Conservation (phyloP, 1,140 invertebrate species). For the Drosophila trapezifrons region DNA sequence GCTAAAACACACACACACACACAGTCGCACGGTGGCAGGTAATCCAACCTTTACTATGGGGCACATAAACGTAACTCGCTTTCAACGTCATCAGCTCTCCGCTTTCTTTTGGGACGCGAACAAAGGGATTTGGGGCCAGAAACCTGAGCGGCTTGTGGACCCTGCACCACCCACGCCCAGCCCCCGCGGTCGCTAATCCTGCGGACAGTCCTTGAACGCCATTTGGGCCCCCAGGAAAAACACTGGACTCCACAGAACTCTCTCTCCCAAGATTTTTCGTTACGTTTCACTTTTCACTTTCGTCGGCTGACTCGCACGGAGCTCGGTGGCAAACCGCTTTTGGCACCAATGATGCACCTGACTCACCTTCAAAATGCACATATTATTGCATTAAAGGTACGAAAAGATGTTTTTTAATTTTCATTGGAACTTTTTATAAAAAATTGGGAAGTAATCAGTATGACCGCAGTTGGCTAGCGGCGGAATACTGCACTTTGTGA, state of each 20-base stretch:
- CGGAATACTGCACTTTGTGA: slow-evolving; percentile 26
- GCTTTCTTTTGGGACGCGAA: slow-evolving; percentile 73
- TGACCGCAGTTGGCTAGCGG: slow-evolving; percentile 34
- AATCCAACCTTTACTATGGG: slow-evolving; percentile 35
- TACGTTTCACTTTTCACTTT: slow-evolving; percentile 77
- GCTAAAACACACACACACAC: slow-evolving; percentile 12
- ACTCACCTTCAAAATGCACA: slow-evolving; percentile 82
- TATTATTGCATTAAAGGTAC: slow-evolving; percentile 81
- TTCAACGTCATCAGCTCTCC: slow-evolving; percentile 73
- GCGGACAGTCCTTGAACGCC: slow-evolving; percentile 27
- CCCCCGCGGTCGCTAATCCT: background rate
- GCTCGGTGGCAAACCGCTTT: background rate
- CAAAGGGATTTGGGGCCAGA: slow-evolving; percentile 47
- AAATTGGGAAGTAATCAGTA: slow-evolving; percentile 55
- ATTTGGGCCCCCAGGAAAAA: slow-evolving; percentile 11
- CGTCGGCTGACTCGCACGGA: background rate
- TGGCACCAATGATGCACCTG: slow-evolving; percentile 17
- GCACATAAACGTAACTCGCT: slow-evolving; percentile 63
- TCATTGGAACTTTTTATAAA: slow-evolving; percentile 72
- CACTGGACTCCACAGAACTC: slow-evolving; percentile 38
- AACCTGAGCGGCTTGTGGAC: background rate
- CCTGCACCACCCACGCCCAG: background rate
- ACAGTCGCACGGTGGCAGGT: slow-evolving; percentile 10
- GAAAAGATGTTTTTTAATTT: slow-evolving; percentile 72
- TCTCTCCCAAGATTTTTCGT: slow-evolving; percentile 45